Evolutionary conservation across 2,888 invertebrate genomes (phyloP).

Genomic region (Hydroisotoma schaefferi): DNA sequence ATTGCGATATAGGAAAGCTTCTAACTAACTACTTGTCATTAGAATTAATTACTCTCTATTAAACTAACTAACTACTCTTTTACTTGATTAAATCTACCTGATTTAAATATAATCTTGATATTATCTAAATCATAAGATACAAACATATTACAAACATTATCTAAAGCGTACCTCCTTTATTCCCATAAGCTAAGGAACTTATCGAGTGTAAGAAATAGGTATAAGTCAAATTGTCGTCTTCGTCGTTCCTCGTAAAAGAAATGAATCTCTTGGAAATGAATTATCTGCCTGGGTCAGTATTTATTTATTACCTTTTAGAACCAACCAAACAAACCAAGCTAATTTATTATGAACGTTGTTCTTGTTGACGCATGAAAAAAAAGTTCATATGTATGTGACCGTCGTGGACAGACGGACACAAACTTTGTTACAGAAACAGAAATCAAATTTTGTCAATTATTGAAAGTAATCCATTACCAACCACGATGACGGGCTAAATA

Average conservation of each 20-base stretch:
- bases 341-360: too few species aligned
- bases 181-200: not conserved
- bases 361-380: too few species aligned
- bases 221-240: too few species aligned
- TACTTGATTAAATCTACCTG: conserved; percentile 7
- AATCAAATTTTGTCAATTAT: not conserved
- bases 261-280: not conserved
- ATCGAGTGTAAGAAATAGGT: too few species aligned
- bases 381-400: too few species aligned
- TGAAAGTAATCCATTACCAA: not conserved
- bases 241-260: too few species aligned
- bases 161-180: conserved; percentile 1
- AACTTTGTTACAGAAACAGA: not conserved
- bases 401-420: too few species aligned
- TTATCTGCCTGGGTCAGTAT: conserved; percentile 7
- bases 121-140: too few species aligned
- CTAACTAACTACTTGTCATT: not conserved
- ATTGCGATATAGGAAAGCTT: conserved; percentile 4
- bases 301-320: not conserved
- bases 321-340: not conserved
- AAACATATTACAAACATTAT: too few species aligned
- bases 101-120: not conserved
- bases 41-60: too few species aligned
- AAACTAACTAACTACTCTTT: too few species aligned
- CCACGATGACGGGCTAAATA: not conserved